phyloP scores from a whole-genome alignment of 2,797 vertebrate genomes.

The Halcyon smyrnensis region DNA sequence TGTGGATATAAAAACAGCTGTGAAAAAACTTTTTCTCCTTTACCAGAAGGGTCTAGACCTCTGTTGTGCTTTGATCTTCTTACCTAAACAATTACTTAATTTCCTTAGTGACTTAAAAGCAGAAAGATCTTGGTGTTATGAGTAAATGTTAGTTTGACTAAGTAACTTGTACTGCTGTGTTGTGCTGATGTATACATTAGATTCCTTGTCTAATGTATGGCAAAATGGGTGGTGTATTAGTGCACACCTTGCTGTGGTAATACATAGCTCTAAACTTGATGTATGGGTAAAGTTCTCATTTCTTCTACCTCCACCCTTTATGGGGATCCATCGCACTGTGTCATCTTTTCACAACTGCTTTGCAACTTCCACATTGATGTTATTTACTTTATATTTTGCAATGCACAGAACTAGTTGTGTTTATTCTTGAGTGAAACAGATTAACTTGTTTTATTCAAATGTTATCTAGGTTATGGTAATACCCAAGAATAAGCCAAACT shows the following conservation, averaged over 20 bases:
- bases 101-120: conserved; percentile 37
- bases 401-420: not conserved
- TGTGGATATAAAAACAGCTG: conserved; percentile 59
- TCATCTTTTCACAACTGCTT: not conserved
- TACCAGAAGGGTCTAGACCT: conserved; percentile 51
- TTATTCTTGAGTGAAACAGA: not conserved
- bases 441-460: not conserved
- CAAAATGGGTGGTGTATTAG: not conserved
- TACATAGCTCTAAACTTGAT: not conserved
- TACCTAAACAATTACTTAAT: conserved; percentile 71
- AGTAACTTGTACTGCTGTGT: not conserved
- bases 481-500: not conserved
- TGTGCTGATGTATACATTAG: not conserved
- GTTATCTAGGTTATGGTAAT: not conserved
- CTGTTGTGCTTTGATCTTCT: conserved; percentile 62
- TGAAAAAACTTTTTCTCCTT: conserved; percentile 59
- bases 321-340: not conserved
- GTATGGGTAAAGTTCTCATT: not conserved
- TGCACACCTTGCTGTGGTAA: fast-evolving
- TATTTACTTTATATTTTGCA: not conserved
- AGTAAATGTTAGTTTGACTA: not conserved
- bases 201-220: not conserved
- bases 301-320: not conserved
- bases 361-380: not conserved
- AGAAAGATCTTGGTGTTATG: not conserved